Percentiles rank a stretch among this genome's conserved stretches.
Evolutionary conservation across 2,113 vertebrate genomes (phyloP).

Genomic region (Pedetes capensis): DNA sequence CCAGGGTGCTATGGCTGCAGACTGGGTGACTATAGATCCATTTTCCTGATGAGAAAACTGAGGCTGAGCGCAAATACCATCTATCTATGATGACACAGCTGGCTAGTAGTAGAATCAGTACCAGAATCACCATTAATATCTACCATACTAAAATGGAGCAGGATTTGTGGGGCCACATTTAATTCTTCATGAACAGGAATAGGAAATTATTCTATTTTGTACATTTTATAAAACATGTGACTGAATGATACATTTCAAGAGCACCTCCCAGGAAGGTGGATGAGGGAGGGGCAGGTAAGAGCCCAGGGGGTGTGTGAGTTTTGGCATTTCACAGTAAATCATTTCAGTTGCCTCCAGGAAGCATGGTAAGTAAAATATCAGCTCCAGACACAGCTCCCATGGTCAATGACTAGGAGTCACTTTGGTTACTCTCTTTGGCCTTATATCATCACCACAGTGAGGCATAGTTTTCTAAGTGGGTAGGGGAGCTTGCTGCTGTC

Average conservation of each 20-base stretch:
- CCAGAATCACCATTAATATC: not conserved
- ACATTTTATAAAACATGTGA: not conserved
- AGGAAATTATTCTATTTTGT: not conserved
- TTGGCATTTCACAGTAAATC: not conserved
- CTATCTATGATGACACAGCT: not conserved
- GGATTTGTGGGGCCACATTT: not conserved
- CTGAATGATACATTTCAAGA: not conserved
- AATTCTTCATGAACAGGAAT: not conserved
- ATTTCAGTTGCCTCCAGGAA: not conserved
- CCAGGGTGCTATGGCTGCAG: too few relatives aligned
- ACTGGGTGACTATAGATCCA: not conserved
- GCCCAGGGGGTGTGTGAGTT: not conserved
- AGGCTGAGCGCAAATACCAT: not conserved
- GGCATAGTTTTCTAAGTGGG: not conserved
- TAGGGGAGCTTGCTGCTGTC: not conserved
- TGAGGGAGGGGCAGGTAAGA: not conserved
- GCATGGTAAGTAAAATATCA: not conserved
- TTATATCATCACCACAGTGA: not conserved
- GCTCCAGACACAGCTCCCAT: rapidly evolving
- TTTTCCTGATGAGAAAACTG: not conserved
- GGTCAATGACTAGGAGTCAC: not conserved
- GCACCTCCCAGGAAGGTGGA: rapidly evolving
- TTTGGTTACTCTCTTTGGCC: not conserved
- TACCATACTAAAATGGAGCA: not conserved
- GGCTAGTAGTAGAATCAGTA: rapidly evolving